Percentiles rank a stretch among this genome's conserved stretches.
phyloP scores from a whole-genome alignment of 2,797 vertebrate species.

The Tenualosa thibaudeaui region DNA sequence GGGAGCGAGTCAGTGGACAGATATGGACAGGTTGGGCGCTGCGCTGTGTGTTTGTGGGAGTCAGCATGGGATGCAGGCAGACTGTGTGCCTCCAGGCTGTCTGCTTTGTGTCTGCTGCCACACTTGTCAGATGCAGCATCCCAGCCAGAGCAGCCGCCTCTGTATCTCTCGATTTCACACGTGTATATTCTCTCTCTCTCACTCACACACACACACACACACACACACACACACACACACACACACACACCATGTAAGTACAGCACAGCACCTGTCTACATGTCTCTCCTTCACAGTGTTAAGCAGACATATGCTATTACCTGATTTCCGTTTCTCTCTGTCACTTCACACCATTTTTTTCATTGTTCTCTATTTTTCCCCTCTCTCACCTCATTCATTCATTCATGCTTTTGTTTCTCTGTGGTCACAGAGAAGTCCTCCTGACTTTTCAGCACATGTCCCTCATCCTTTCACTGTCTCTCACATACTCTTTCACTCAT shows the following conservation, averaged over 20 bases:
- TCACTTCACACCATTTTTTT: neutral
- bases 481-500: too few relatives aligned
- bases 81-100: neutral
- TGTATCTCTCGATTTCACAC: neutral
- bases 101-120: conserved; percentile 5
- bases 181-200: neutral
- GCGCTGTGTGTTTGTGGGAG: conserved; percentile 7
- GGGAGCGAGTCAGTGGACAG: neutral
- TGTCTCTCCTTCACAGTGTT: too few relatives aligned
- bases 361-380: too few relatives aligned
- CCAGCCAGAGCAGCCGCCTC: conserved; percentile 4
- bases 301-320: neutral
- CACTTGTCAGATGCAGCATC: conserved; percentile 25
- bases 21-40: neutral
- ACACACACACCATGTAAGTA: neutral
- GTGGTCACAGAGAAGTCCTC: too few relatives aligned
- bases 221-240: conserved; percentile 5
- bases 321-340: neutral
- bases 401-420: too few relatives aligned
- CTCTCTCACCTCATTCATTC: too few relatives aligned
- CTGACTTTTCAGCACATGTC: neutral
- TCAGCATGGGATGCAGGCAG: conserved; percentile 21
- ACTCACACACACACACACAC: neutral
- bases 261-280: neutral
- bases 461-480: conserved; percentile 36